phyloP scores from a whole-genome alignment of 2,113 vertebrate genomes.

The Tylochromis polylepis region DNA sequence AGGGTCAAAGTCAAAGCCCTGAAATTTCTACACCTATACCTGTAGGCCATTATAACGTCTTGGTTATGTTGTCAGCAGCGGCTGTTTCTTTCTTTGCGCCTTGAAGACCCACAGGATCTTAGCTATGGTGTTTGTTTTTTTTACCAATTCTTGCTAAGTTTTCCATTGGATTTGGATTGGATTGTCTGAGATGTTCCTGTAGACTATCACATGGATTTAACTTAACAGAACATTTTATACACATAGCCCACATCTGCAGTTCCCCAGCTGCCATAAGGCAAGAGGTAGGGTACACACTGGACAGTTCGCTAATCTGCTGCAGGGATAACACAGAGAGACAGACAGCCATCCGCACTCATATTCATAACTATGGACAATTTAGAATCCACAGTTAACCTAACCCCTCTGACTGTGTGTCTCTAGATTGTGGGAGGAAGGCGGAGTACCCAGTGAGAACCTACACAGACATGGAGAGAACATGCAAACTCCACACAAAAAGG shows the following conservation, averaged over 20 bases:
- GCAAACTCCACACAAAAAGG: not conserved
- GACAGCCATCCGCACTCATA: not conserved
- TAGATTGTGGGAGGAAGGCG: not conserved
- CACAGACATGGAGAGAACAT: not conserved
- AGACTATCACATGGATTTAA: not conserved
- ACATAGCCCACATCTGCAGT: not conserved
- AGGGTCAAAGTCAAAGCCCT: too few species aligned
- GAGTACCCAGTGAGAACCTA: not conserved
- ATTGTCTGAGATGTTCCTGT: not conserved
- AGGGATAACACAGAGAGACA: not conserved
- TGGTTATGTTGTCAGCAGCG: not conserved
- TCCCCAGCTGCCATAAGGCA: not conserved
- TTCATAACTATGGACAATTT: not conserved
- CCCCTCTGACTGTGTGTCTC: not conserved
- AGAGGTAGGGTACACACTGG: not conserved
- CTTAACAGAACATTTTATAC: not conserved
- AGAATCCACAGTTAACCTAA: not conserved
- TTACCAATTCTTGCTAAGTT: rapidly evolving
- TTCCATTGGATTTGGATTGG: not conserved
- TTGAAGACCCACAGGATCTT: not conserved
- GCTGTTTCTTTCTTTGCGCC: not conserved
- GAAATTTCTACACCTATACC: too few species aligned
- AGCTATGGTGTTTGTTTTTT: not conserved
- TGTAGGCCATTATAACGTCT: not conserved
- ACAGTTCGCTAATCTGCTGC: not conserved